Base-by-base conservation (phyloP, 2,113 vertebrate species). In the Saguinus midas region DNA sequence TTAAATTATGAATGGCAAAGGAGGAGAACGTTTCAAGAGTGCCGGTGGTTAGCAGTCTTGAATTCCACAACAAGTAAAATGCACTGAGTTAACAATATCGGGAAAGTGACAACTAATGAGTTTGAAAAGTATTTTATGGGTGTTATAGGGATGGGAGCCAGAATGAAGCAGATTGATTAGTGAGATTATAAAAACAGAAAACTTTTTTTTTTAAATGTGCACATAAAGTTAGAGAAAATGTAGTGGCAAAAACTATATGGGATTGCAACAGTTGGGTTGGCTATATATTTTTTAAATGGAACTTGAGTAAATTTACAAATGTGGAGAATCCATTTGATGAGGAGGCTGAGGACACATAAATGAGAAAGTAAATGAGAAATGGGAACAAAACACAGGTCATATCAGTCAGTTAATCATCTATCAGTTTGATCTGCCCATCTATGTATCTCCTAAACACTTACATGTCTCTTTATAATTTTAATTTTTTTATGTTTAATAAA, bases 401-500 rank as follows among this genome's bases (percentile, higher is more conserved):
- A 17, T 83, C 29, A 92, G 66, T 82, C 27, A 90, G 35, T 57
- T 20, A 52, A 35, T 29, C 8, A 68, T 73, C 79, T 68, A 48
- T 82, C 8, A 64, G 4, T 73, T 35, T 55, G 61, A 35, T 17
- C 27, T 82, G 37, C 5, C 32, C 21, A 40, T 27, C 25, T 27
- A 6, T 35, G 23, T 35, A 5, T 27, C 37, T 84, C 72, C 37
- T 61, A 58, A 89, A 86, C 2, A 66, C 37, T 35, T 81, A 29
- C 5, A 73, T 64, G 27, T 10, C 17, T 43, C 18, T 80, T 70
- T 78, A 79, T 13, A 37, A 72, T 78, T 92, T 94, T 12, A 32
- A 87, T 81, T 81, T 52, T 96, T 96, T 61, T 88, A 57, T 48
- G n/a, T 37, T 95, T 94, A 66, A 73, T 21, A 91, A 55, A 48